Percentiles rank a stretch among this genome's conserved stretches.
These are phyloP conservation scores for Verasper variegatus DNA, from an alignment of 2,113 vertebrate genomes.

Conservation along the genomic window DNA sequence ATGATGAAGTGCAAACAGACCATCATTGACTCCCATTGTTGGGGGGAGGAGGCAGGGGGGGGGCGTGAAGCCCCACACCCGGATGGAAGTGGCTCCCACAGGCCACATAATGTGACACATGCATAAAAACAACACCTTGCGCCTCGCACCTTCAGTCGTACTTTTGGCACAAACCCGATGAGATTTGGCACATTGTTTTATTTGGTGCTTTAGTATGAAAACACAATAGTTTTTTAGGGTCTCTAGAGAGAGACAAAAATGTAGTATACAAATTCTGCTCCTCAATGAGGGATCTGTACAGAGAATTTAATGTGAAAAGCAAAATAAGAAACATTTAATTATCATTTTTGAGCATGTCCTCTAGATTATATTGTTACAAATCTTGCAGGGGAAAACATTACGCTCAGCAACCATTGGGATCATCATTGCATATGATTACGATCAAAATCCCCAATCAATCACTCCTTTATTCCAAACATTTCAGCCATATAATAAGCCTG, in stretches of 20 bases:
- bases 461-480: slow-evolving; percentile 43
- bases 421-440: slow-evolving; percentile 25
- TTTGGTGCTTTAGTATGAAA: background rate
- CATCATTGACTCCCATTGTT: slow-evolving; percentile 77
- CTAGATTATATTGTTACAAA: background rate
- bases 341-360: background rate
- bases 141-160: slow-evolving; percentile 37
- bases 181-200: slow-evolving; percentile 33
- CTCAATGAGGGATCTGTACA: background rate
- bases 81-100: slow-evolving; percentile 66
- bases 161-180: slow-evolving; percentile 38
- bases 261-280: background rate
- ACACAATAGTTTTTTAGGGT: background rate
- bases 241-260: too few species aligned
- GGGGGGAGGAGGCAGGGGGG: slow-evolving; percentile 1
- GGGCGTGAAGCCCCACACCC: slow-evolving; percentile 70
- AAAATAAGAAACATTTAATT: background rate
- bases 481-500: slow-evolving; percentile 33
- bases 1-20: slow-evolving; percentile 81
- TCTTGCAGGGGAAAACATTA: background rate
- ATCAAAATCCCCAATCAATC: slow-evolving; percentile 26
- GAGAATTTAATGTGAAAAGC: background rate
- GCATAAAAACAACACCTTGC: slow-evolving; percentile 58
- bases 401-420: slow-evolving; percentile 11
- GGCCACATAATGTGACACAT: slow-evolving; percentile 63